These are phyloP conservation scores for Anas bernieri DNA, from an alignment of 2,797 vertebrate genomes.

Conservation along the genomic window DNA sequence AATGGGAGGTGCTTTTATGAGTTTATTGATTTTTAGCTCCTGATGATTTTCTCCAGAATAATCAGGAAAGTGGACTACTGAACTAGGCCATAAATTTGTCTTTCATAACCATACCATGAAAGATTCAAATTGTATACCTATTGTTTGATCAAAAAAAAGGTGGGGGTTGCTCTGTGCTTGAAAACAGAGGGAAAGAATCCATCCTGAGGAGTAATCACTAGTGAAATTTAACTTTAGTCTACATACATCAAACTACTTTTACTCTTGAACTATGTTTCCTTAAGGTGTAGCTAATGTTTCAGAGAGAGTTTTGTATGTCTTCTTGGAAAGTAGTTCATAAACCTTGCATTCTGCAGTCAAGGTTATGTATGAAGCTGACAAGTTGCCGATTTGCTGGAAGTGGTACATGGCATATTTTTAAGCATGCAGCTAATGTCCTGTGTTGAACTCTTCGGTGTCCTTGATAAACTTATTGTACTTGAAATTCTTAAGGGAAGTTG, in stretches of 20 bases:
- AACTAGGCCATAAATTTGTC: neutral
- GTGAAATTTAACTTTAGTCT: neutral
- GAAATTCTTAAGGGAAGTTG: neutral
- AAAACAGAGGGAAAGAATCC: neutral
- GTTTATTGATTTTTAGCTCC: neutral
- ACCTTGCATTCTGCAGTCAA: neutral
- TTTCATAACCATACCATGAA: neutral
- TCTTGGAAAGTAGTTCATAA: neutral
- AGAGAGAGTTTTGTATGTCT: neutral
- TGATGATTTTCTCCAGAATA: neutral
- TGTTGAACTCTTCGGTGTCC: neutral
- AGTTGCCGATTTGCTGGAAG: neutral
- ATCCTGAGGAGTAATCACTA: neutral
- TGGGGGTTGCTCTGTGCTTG: neutral
- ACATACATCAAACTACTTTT: neutral
- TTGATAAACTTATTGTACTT: neutral
- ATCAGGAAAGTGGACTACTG: neutral
- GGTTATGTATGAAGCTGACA: neutral
- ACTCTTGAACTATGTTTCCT: neutral
- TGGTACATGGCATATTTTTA: neutral
- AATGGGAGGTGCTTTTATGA: neutral
- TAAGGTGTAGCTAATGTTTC: neutral
- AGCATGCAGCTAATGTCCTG: neutral
- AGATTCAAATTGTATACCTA: neutral
- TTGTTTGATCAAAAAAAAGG: neutral